These are phyloP conservation scores for Caenorhabditis tropicalis DNA, from an alignment of 1,140 invertebrate genomes.

Conservation along the genomic window DNA sequence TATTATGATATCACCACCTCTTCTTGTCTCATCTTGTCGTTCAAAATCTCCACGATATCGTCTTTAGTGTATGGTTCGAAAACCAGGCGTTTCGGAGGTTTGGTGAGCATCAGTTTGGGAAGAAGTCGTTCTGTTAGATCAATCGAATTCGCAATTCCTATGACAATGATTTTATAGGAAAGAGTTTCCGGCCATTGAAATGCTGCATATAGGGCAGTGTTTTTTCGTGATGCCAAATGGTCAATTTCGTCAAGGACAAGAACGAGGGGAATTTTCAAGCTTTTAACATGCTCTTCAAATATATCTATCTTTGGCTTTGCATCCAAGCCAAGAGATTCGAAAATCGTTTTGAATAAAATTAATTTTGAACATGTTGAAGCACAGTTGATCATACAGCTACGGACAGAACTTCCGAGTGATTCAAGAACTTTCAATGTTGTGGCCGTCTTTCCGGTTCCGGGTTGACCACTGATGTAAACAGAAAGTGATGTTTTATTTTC, in stretches of 20 bases:
- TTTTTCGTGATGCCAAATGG: slow-evolving; percentile 83
- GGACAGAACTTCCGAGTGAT: background rate
- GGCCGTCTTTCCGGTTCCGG: slow-evolving; percentile 81
- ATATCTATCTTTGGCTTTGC: slow-evolving; percentile 6
- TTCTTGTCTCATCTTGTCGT: slow-evolving; percentile 79
- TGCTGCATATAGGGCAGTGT: slow-evolving; percentile 87
- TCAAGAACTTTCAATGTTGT: slow-evolving; percentile 42
- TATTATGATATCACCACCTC: slow-evolving; percentile 52
- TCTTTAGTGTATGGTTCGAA: slow-evolving; percentile 90
- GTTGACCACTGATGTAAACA: slow-evolving; percentile 90
- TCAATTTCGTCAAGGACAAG: slow-evolving; percentile 96
- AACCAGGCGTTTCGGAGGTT: slow-evolving; percentile 81
- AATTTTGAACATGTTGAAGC: slow-evolving; percentile 73
- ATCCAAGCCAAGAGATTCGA: slow-evolving; percentile 60
- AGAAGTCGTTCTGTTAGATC: slow-evolving; percentile 90
- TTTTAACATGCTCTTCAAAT: slow-evolving; percentile 75
- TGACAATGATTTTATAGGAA: slow-evolving; percentile 80
- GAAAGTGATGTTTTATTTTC: slow-evolving; percentile 79
- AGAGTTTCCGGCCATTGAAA: slow-evolving; percentile 87
- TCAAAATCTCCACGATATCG: slow-evolving; percentile 87
- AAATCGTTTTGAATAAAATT: slow-evolving; percentile 75
- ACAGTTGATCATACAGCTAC: slow-evolving; percentile 57
- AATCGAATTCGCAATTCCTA: slow-evolving; percentile 92
- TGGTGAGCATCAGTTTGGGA: slow-evolving; percentile 82
- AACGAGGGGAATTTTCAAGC: slow-evolving; percentile 21